Base-by-base conservation (phyloP, 2,797 vertebrate genomes). In the Lacerta viridis region DNA sequence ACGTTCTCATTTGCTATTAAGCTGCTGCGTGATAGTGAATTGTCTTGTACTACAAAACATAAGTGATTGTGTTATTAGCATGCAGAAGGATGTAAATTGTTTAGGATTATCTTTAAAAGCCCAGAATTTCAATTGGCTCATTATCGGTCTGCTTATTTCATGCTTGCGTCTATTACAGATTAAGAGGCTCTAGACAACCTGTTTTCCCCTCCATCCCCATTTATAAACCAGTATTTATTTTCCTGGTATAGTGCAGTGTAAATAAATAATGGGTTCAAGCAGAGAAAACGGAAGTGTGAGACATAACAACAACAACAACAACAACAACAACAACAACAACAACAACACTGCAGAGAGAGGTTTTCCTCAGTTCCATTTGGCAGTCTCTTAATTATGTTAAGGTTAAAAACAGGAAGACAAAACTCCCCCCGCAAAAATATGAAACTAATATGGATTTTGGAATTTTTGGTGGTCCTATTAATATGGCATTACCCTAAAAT, bases 1-100 rank as follows among this genome's bases (percentile, higher is more conserved):
- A 89, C 36, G 88, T 93, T 87, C 91, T 94, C 77, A 77, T 92
- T 95, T 89, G 89, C 29, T 84, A 81, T 89, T 92, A 83, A 81
- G 81, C 66, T 18, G 10, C 6, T 83, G 55, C 0, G 0, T 94
- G 91, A 90, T 78, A 75, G 13, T 84, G 74, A 90, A 72, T 89
- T 94, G 92, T 91, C 86, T 93, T 92, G 83, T 88, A 84, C 82
- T 85, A 82, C 85, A 92, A 87, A 94, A 87, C 82, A 80, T 84
- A 89, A 94, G 80, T 80, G 89, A 72, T 76, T 91, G 88, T 85
- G 55, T 89, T 91, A 84, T 87, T 85, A 89, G 75, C 64, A 84
- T 55, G 68, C 92, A 85, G 77, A 91, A 92, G 85, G 72, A 69
- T 64, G 66, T 79, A 85, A 87, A 92, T 92, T 93, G 77, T 55